Evolutionary conservation across 2,888 invertebrate species (phyloP).

Genomic region (Ptychoptera albimana): DNA sequence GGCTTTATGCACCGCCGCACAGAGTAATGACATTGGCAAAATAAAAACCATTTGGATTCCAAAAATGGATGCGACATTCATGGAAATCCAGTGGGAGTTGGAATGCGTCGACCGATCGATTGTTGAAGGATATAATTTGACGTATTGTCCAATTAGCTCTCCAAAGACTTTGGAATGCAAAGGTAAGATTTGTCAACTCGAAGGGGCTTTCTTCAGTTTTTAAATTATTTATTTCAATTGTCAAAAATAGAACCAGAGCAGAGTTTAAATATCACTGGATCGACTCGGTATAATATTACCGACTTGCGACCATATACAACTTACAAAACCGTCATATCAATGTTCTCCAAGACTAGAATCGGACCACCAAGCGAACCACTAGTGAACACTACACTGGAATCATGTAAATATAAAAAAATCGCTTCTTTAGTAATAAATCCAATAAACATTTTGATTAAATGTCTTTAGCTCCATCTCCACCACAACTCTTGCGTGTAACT

Average conservation of each 20-base stretch:
- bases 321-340: slow-evolving; percentile 52
- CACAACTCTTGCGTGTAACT: slow-evolving; percentile 32
- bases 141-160: slow-evolving; percentile 49
- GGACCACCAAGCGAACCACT: slow-evolving; percentile 41
- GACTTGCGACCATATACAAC: slow-evolving; percentile 56
- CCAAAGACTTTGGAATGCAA: slow-evolving; percentile 24
- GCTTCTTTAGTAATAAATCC: background rate
- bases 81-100: slow-evolving; percentile 59
- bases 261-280: slow-evolving; percentile 16
- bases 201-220: too few relatives aligned
- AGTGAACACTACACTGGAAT: slow-evolving; percentile 33
- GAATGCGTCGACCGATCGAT: slow-evolving; percentile 59
- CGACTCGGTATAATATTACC: slow-evolving; percentile 35
- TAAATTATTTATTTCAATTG: too few relatives aligned
- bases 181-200: too few relatives aligned
- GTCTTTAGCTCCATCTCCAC: slow-evolving; percentile 35
- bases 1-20: slow-evolving; percentile 45
- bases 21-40: slow-evolving; percentile 30
- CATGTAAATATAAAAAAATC: background rate
- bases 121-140: slow-evolving; percentile 56
- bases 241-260: slow-evolving; percentile 29
- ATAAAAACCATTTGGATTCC: slow-evolving; percentile 37
- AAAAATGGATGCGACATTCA: slow-evolving; percentile 32
- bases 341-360: slow-evolving; percentile 38
- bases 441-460: slow-evolving; percentile 2